Percentiles rank a stretch among this genome's conserved stretches.
Evolutionary conservation across 2,888 invertebrate genomes (phyloP).

Genomic region (Carcina quercana): DNA sequence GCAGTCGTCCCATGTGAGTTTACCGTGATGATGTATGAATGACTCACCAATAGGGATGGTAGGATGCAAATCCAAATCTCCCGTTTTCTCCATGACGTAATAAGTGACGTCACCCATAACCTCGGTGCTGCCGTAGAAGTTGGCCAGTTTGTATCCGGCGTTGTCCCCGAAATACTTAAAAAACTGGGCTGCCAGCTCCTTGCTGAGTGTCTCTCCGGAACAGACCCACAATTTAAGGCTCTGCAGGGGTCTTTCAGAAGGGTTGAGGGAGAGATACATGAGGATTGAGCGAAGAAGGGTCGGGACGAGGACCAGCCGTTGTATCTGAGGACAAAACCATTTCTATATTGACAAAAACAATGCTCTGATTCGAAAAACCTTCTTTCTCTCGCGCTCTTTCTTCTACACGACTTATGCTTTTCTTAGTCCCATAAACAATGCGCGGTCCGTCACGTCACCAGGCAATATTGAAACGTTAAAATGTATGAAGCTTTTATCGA

Average conservation of each 20-base stretch:
- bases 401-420: no score
- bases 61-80: conserved; percentile 75
- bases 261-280: conserved; percentile 79
- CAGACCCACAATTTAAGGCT: conserved; percentile 87
- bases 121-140: conserved; percentile 94
- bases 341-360: background rate
- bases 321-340: conserved; percentile 71
- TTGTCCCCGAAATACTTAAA: conserved; percentile 82
- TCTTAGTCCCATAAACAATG: no score
- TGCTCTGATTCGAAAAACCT: no score
- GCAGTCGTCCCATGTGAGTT: no score
- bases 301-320: conserved; percentile 89
- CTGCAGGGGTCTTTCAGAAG: conserved; percentile 70
- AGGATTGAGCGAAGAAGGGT: conserved; percentile 86
- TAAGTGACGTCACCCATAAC: conserved; percentile 94
- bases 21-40: no score
- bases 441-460: no score
- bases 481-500: no score
- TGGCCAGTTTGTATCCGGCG: conserved; percentile 79
- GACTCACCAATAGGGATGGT: conserved; percentile 87
- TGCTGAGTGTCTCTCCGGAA: conserved; percentile 87
- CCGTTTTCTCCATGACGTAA: conserved; percentile 76
- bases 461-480: no score
- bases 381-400: no score
- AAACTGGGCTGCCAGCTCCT: conserved; percentile 82